Evolutionary conservation across 2,113 vertebrate genomes (phyloP), one percentile per base, ranked within the genome.

Genomic region (Ibidorhyncha struthersii): DNA sequence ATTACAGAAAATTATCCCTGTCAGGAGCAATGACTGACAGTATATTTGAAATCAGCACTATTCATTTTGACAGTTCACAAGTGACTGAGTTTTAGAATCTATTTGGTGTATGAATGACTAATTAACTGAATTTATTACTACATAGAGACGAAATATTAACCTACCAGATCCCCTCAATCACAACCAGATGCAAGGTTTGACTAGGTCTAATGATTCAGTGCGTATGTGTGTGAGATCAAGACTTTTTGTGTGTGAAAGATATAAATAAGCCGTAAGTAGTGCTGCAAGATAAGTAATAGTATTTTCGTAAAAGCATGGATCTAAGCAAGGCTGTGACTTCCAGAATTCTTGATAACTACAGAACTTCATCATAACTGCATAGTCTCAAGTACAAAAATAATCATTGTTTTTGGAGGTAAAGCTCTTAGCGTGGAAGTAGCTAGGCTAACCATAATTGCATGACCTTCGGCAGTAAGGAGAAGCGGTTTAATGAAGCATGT

Each of bases 31-130:
- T 92, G n/a, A 82, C 49, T 96, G 94, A 95, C 84, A 86, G 82
- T 61, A 41, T 93, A 82, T 82, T 95, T 97, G 83, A 96, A 95
- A 94, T 59, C 58, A 89, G 50, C 32, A 36, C 14, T 62, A 80
- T 93, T 96, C 52, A 90, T 95, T 96, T 83, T 85, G 92, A 91
- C 94, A 97, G 61, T 21, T 88, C 81, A 73, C 26, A 94, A 79
- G 45, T 66, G 41, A 84, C 82, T 82, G 76, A 67, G 20, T 50
- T 91, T 85, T 69, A 96, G 63, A 96, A 76, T 89, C 55, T 82
- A 76, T 45, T 34, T 94, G 79, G 5, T 27, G 56, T 27, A 43
- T 89, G 85, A 97, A 93, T 82, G 69, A 49, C 85, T 72, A 85
- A 96, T 89, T 93, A 86, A 66, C 78, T 82, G 70, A 76, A 92